Percentiles rank a stretch among this genome's conserved stretches.
phyloP scores from a whole-genome alignment of 1,140 invertebrate genomes.

The Drosophila ananassae region DNA sequence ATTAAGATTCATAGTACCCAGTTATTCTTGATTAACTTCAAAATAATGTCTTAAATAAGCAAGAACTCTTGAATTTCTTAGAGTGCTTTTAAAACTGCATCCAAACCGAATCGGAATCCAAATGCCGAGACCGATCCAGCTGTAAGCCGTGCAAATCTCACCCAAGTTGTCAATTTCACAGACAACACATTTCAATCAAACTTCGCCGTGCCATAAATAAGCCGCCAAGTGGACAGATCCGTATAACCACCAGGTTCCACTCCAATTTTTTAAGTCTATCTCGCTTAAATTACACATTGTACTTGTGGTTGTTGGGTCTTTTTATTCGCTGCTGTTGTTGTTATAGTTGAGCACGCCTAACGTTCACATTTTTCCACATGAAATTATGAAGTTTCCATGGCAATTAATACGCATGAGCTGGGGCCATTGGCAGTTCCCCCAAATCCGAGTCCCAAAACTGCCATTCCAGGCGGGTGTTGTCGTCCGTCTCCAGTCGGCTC shows the following conservation, averaged over 20 bases:
- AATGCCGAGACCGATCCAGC: slow-evolving; percentile 27
- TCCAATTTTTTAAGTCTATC: slow-evolving; percentile 48
- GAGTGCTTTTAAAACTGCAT: neutral
- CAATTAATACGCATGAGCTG: slow-evolving; percentile 78
- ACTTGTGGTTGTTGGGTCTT: slow-evolving; percentile 27
- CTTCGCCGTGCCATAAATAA: slow-evolving; percentile 77
- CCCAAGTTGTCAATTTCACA: slow-evolving; percentile 79
- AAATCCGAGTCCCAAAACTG: slow-evolving; percentile 23
- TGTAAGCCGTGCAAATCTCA: slow-evolving; percentile 71
- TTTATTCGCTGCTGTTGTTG: slow-evolving; percentile 13
- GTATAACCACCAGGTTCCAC: slow-evolving; percentile 28
- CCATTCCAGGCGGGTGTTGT: slow-evolving; percentile 70
- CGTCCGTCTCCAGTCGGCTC: slow-evolving; percentile 41
- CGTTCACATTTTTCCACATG: slow-evolving; percentile 80
- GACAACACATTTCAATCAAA: slow-evolving; percentile 83
- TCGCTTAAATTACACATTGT: slow-evolving; percentile 65
- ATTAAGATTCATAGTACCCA: too few relatives aligned
- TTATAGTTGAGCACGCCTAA: slow-evolving; percentile 50
- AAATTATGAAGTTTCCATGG: slow-evolving; percentile 80
- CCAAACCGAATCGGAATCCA: slow-evolving; percentile 3
- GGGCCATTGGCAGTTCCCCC: slow-evolving; percentile 4
- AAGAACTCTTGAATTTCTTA: neutral
- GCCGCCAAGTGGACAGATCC: slow-evolving; percentile 67
- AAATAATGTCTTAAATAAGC: too few relatives aligned
- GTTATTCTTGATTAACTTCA: too few relatives aligned